Evolutionary conservation across 35 echinoderm and acorn worm species (phyloP), one percentile per base, ranked within the genome.

Genomic region (Patiria miniata): DNA sequence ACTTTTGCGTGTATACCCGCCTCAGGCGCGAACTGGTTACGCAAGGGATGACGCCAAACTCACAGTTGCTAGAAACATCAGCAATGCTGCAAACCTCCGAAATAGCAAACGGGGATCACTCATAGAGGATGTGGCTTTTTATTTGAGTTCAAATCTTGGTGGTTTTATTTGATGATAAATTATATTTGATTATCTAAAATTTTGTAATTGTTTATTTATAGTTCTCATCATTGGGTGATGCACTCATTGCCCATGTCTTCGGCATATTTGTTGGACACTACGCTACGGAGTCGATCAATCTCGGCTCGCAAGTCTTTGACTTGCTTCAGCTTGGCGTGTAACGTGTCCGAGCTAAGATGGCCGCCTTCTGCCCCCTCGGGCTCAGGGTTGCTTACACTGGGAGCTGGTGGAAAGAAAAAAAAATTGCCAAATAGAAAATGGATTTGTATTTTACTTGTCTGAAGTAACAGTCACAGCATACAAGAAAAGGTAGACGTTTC

Each of bases 181-280:
- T n/a, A n/a, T n/a, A n/a, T n/a, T n/a, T n/a, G n/a, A n/a, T n/a
- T n/a, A n/a, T n/a, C n/a, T n/a, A n/a, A n/a, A n/a, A n/a, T n/a
- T n/a, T n/a, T n/a, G n/a, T n/a, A n/a, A n/a, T n/a, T n/a, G n/a
- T n/a, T n/a, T n/a, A n/a, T n/a, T n/a, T n/a, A n/a, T 73, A 14
- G 65, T 36, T 14, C 10, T 30, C 42, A 36, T 94, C 59, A 97
- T 29, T 97, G 95, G 6, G 95, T 97, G 21, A 91, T 91, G 55
- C 95, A 97, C 59, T 88, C 83, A 38, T 93, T 52, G 21, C 95
- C 91, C 23, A 97, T 51, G 58, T 93, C 88, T 36, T 97, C 91
- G 10, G 95, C 95, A 68, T 94, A 97, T 52, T 93, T 97, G 53
- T 97, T 92, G 7, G 92, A 91, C 7, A 97, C 39, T 29, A 87